Percentiles rank a stretch among this genome's conserved stretches.
phyloP scores from a whole-genome alignment of 2,888 invertebrate genomes.

The Synergus laeviventris region DNA sequence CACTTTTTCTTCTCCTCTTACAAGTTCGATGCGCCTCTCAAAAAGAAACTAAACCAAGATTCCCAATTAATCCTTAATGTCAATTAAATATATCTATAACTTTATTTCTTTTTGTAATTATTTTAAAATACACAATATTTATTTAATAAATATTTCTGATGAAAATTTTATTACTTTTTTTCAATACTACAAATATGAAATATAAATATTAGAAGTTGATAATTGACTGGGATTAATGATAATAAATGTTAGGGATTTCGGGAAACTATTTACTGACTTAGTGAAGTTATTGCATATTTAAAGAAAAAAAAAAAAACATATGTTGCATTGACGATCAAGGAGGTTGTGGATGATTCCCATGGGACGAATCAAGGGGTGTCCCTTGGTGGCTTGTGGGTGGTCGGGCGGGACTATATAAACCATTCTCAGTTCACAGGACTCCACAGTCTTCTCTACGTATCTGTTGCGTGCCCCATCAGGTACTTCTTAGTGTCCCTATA shows the following conservation, averaged over 20 bases:
- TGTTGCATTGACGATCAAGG: not conserved
- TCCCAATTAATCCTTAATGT: not conserved
- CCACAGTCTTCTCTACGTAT: conserved; percentile 62
- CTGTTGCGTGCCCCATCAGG: conserved; percentile 41
- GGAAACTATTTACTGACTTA: not conserved
- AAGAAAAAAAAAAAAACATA: not conserved
- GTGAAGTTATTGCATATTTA: not conserved
- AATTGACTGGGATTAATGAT: not conserved
- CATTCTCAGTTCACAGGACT: conserved; percentile 61
- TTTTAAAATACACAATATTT: too few species aligned
- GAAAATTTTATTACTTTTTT: too few species aligned
- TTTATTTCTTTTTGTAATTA: too few species aligned
- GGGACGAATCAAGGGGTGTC: conserved; percentile 20
- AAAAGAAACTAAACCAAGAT: not conserved
- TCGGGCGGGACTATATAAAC: conserved; percentile 66
- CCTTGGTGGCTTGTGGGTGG: conserved; percentile 61
- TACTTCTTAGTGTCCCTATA: conserved; percentile 38
- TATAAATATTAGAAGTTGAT: too few species aligned
- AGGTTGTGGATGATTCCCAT: conserved; percentile 13
- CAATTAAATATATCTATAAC: too few species aligned
- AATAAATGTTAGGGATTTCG: not conserved
- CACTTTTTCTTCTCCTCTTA: not conserved
- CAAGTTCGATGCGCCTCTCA: not conserved
- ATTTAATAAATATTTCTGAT: too few species aligned
- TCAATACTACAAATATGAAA: too few species aligned